Evolutionary conservation across 2,888 invertebrate species (phyloP), one percentile per base, ranked within the genome.

Genomic region (Eumacrocentrus americanus): DNA sequence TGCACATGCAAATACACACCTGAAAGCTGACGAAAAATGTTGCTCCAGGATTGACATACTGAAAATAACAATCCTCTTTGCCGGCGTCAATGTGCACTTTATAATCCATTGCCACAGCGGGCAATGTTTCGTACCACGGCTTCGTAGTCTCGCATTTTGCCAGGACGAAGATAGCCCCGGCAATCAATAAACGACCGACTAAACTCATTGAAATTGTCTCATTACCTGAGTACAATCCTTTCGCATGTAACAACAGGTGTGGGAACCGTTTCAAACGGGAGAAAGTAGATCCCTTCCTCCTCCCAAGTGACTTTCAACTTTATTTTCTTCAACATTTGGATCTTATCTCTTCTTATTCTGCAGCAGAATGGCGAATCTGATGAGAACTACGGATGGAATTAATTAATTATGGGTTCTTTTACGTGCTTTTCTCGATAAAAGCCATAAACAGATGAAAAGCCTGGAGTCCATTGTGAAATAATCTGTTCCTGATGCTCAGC

Each of bases 71-170:
- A 77, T 97, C 96, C 82, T 96, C 95, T 78, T 89, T 90, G 59
- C 95, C 95, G n/a, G 95, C 92, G 74, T 94, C 94, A 64, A 97
- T 89, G 81, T 95, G 92, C 34, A 97, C 92, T 83, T 95, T 95
- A 79, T 97, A 97, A 78, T 96, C 96, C 91, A 95, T 94, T 1
- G 94, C 93, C 29, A 95, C 94, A 7, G 95, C 95, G 9, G 95
- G 95, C 58, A 92, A 82, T 69, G 89, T 89, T 81, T 93, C 93
- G 80, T 92, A 92, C 92, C 92, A 92, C 78, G 91, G 91, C 70
- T 86, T 84, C 35, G 87, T 85, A 11, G 85, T 80, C 65, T 86
- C 74, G 14, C 68, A 63, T 34, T 67, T 61, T 29, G 66, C 66
- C 25, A 66, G 60, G 23, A 58, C 65, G 7, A 69, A 52, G 16